phyloP scores from a whole-genome alignment of 2,797 vertebrate genomes.

The Tachyglossus aculeatus region DNA sequence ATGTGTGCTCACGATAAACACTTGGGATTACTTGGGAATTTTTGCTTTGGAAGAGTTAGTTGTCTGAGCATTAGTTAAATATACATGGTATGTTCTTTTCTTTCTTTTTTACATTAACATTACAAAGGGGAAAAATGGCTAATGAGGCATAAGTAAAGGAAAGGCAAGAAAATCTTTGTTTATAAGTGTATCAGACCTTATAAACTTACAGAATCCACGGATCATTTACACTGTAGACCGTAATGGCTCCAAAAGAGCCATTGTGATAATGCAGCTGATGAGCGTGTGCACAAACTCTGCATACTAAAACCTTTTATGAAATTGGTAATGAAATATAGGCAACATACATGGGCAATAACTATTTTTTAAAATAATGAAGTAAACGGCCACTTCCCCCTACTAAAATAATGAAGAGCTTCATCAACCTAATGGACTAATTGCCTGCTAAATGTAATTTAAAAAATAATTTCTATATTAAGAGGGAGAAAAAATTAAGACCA shows the following conservation, averaged over 20 bases:
- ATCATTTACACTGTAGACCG: constrained; percentile 67
- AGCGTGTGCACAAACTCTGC: constrained; percentile 50
- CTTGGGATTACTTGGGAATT: constrained; percentile 1
- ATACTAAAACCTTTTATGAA: constrained; percentile 68
- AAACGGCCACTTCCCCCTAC: constrained; percentile 3
- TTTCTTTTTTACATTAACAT: constrained; percentile 56
- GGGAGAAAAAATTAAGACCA: constrained; percentile 1
- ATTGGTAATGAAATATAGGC: constrained; percentile 60
- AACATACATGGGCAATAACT: constrained; percentile 37
- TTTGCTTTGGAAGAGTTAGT: constrained; percentile 27
- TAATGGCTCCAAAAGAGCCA: constrained; percentile 70
- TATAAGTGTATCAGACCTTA: constrained; percentile 70
- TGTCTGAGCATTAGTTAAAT: constrained; percentile 23
- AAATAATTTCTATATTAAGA: not conserved
- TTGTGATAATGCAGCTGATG: constrained; percentile 72
- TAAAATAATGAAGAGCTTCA: constrained; percentile 14
- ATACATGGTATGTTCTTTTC: constrained; percentile 21
- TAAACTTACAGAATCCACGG: constrained; percentile 69
- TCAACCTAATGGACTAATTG: constrained; percentile 39
- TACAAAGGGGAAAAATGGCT: constrained; percentile 41
- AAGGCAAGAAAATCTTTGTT: constrained; percentile 64
- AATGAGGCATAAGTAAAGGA: constrained; percentile 65
- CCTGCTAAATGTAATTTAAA: constrained; percentile 51
- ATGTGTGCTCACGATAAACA: not conserved
- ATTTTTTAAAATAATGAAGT: constrained; percentile 57